Evolutionary conservation across 2,888 invertebrate species (phyloP).

Genomic region (Tryphoninae sp.): DNA sequence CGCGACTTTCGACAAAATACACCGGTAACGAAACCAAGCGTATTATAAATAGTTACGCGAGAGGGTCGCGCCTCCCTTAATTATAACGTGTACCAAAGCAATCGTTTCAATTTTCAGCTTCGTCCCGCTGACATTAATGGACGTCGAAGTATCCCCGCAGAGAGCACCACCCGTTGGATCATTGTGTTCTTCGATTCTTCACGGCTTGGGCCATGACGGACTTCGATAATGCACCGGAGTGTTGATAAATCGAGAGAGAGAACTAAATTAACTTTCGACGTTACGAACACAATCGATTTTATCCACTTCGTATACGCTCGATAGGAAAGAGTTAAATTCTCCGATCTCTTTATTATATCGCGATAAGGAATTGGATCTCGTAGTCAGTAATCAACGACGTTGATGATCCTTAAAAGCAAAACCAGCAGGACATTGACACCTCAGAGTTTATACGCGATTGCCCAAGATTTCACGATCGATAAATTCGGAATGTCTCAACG

Average conservation of each 20-base stretch:
- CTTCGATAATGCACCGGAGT: conserved; percentile 1
- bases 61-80: conserved; percentile 36
- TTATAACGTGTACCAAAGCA: conserved; percentile 62
- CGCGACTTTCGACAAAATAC: background rate
- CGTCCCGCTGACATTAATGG: conserved; percentile 63
- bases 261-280: conserved; percentile 37
- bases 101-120: conserved; percentile 75
- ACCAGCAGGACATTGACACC: conserved; percentile 29
- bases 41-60: conserved; percentile 35
- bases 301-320: conserved; percentile 7
- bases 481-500: background rate
- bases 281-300: conserved; percentile 42
- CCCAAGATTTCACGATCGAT: conserved; percentile 39
- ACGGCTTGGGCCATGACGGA: conserved; percentile 11
- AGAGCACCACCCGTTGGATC: conserved; percentile 74
- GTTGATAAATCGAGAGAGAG: conserved; percentile 3
- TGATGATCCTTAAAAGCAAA: background rate
- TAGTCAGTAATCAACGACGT: background rate
- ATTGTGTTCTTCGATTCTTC: conserved; percentile 69
- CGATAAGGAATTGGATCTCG: conserved; percentile 24
- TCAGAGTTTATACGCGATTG: conserved; percentile 23
- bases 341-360: background rate
- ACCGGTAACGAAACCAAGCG: conserved; percentile 29
- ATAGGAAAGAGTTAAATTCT: conserved; percentile 22
- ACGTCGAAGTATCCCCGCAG: conserved; percentile 54